phyloP scores from a whole-genome alignment of 2,888 invertebrate genomes.

The Antheraea yamamai region DNA sequence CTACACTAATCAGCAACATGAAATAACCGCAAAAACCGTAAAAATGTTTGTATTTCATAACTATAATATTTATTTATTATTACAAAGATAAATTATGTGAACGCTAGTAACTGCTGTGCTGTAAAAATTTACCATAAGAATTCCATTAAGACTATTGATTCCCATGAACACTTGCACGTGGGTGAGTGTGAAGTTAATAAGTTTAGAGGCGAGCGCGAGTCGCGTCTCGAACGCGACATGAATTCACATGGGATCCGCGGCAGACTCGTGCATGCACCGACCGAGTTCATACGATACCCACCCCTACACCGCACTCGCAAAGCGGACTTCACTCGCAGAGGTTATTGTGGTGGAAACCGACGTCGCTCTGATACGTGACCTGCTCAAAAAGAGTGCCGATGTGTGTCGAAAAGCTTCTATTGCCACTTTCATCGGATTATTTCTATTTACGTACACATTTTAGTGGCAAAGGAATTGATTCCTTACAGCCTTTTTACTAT shows the following conservation, averaged over 20 bases:
- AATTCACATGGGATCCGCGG: slow-evolving; percentile 30
- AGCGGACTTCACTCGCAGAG: not conserved
- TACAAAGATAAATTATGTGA: too few species aligned
- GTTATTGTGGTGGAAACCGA: not conserved
- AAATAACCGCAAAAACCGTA: too few species aligned
- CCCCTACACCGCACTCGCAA: not conserved
- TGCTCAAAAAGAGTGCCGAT: slow-evolving; percentile 11
- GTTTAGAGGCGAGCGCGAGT: slow-evolving; percentile 47
- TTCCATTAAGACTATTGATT: slow-evolving; percentile 42
- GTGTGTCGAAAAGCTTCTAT: slow-evolving; percentile 14
- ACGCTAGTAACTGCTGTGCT: too few species aligned
- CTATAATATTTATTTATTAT: too few species aligned
- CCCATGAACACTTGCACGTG: slow-evolving; percentile 28
- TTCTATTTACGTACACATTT: slow-evolving; percentile 4
- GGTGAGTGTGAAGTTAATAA: slow-evolving; percentile 54
- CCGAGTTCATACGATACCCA: not conserved
- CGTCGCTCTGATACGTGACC: slow-evolving; percentile 16
- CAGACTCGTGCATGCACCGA: not conserved
- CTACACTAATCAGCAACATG: too few species aligned
- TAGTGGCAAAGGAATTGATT: not conserved
- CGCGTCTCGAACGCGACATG: slow-evolving; percentile 41
- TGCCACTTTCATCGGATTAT: slow-evolving; percentile 17
- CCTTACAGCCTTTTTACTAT: not conserved
- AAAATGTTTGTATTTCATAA: too few species aligned
- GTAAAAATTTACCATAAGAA: slow-evolving; percentile 32